Percentiles rank a stretch among this genome's conserved stretches.
These are phyloP conservation scores for Asarcornis scutulata DNA, from an alignment of 2,113 vertebrate species.

Conservation along the genomic window DNA sequence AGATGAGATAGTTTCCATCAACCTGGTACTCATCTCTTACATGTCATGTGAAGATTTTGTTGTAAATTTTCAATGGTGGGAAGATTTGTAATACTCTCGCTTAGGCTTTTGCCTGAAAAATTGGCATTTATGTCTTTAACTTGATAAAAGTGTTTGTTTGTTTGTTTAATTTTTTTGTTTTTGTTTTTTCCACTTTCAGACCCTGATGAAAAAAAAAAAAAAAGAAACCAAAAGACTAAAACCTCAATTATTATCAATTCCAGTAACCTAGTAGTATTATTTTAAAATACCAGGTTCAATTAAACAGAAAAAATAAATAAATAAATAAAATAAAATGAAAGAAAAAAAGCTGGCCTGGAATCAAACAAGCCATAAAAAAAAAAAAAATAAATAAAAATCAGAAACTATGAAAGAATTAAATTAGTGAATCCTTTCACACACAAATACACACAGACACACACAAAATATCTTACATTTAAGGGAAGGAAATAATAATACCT, in stretches of 20 bases:
- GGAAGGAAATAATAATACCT: not conserved
- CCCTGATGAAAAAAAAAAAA: not conserved
- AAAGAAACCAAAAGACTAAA: not conserved
- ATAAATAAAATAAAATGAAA: not conserved
- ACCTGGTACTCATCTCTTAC: not conserved
- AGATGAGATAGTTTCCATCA: not conserved
- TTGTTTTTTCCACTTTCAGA: not conserved
- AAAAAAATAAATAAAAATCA: not conserved
- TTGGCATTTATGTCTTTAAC: not conserved
- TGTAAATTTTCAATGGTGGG: not conserved
- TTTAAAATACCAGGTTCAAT: not conserved
- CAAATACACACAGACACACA: not conserved
- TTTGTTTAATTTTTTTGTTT: too few relatives aligned
- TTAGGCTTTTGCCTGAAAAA: not conserved
- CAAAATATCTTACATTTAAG: rapidly evolving
- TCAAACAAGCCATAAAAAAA: not conserved
- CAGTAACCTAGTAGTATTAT: not conserved
- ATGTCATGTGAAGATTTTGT: not conserved
- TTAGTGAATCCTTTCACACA: not conserved
- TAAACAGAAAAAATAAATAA: not conserved
- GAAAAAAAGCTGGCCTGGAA: not conserved
- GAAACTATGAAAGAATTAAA: not conserved
- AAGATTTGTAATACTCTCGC: not conserved
- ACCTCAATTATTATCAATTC: not conserved
- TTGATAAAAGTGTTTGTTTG: not conserved